Evolutionary conservation across 2,797 vertebrate genomes (phyloP).

Genomic region (Scleropages formosus): DNA sequence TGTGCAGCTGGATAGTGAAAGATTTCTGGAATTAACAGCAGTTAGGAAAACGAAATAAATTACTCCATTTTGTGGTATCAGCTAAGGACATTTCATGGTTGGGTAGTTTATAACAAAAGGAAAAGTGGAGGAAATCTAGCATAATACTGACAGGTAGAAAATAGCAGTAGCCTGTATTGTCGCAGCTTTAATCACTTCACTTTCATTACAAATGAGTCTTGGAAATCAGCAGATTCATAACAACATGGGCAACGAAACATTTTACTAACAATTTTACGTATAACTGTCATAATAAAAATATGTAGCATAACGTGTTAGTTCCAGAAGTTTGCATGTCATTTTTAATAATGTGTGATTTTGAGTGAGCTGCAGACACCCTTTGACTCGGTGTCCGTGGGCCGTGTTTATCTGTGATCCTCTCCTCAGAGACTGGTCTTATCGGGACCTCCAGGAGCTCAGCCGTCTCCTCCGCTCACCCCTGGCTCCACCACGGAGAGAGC

Average conservation of each 20-base stretch:
- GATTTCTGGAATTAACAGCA: no score
- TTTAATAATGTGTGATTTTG: neutral
- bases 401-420: constrained; percentile 30
- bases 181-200: neutral
- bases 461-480: constrained; percentile 32
- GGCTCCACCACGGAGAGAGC: constrained; percentile 38
- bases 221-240: neutral
- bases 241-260: no score
- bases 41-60: no score
- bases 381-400: neutral
- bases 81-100: no score
- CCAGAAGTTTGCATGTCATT: neutral
- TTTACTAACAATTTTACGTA: neutral
- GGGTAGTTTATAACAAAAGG: no score
- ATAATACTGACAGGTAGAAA: neutral
- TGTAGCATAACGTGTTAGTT: no score
- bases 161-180: neutral
- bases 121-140: no score
- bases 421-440: constrained; percentile 35
- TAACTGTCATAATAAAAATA: neutral
- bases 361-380: neutral
- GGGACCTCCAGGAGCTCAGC: constrained; percentile 38
- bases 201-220: neutral
- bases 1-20: no score
- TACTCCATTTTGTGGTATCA: no score